A percentile compares a stretch with the other conserved stretches of the same genome.
These are phyloP conservation scores for Drosophila orena DNA, from an alignment of 1,140 invertebrate genomes.

Conservation along the genomic window DNA sequence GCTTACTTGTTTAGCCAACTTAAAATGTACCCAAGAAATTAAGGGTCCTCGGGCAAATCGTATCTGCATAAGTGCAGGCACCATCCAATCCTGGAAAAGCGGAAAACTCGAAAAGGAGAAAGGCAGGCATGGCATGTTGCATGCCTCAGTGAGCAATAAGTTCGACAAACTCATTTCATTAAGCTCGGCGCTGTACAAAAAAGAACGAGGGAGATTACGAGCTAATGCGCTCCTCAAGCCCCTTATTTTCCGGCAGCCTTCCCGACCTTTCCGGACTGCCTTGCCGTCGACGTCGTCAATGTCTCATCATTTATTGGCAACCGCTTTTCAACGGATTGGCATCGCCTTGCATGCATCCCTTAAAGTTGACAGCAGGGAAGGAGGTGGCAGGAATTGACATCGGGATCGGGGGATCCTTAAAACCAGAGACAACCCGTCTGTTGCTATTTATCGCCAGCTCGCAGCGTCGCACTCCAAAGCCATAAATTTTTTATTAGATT, in stretches of 20 bases:
- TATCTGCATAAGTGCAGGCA: constrained; percentile 45
- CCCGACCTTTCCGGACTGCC: constrained; percentile 5
- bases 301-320: constrained; percentile 81
- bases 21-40: constrained; percentile 36
- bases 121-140: constrained; percentile 62
- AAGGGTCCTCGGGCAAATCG: constrained; percentile 36
- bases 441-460: constrained; percentile 75
- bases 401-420: constrained; percentile 10
- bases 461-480: constrained; percentile 69
- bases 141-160: constrained; percentile 78
- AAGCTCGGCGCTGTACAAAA: constrained; percentile 73
- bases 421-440: constrained; percentile 47
- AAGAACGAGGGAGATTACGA: constrained; percentile 33
- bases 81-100: neutral
- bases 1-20: constrained; percentile 43
- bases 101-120: neutral
- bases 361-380: constrained; percentile 41
- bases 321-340: constrained; percentile 80
- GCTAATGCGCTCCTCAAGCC: constrained; percentile 61
- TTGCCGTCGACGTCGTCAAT: constrained; percentile 37
- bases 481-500: constrained; percentile 83
- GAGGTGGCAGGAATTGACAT: neutral
- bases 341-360: constrained; percentile 56
- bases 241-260: constrained; percentile 32
- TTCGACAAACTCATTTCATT: constrained; percentile 83